These are phyloP conservation scores for Eucera pruinosa DNA, from an alignment of 2,888 invertebrate species.

Conservation along the genomic window DNA sequence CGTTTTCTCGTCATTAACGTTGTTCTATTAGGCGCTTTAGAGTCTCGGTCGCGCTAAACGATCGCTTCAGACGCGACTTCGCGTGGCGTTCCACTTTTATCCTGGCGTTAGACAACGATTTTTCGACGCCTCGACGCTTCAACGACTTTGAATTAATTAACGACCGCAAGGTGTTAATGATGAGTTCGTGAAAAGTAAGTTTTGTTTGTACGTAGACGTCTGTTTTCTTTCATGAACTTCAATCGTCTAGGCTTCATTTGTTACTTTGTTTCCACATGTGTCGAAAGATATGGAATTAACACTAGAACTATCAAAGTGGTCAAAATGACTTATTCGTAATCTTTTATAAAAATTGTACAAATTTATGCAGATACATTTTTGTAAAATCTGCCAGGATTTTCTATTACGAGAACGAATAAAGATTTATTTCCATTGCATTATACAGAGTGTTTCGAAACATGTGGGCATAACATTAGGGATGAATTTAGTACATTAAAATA, in stretches of 20 bases:
- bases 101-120: background rate
- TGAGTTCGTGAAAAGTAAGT: too few species aligned
- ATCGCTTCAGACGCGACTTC: background rate
- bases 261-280: background rate
- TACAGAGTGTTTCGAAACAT: too few species aligned
- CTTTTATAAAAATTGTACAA: too few species aligned
- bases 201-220: too few species aligned
- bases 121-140: background rate
- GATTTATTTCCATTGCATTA: too few species aligned
- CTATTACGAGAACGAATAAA: too few species aligned
- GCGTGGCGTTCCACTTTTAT: background rate
- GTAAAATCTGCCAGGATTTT: too few species aligned
- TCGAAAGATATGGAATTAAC: background rate
- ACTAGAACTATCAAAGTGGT: too few species aligned
- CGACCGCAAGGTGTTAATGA: background rate
- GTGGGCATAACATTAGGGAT: too few species aligned
- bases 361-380: too few species aligned
- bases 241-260: constrained; percentile 2
- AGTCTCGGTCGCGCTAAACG: background rate
- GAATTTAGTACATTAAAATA: too few species aligned
- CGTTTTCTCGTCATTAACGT: constrained; percentile 29
- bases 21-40: constrained; percentile 37
- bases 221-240: background rate
- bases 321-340: too few species aligned
- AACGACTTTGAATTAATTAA: constrained; percentile 40